Conservation (phyloP, 1,140 invertebrate genomes). For the Dryas iulia region DNA sequence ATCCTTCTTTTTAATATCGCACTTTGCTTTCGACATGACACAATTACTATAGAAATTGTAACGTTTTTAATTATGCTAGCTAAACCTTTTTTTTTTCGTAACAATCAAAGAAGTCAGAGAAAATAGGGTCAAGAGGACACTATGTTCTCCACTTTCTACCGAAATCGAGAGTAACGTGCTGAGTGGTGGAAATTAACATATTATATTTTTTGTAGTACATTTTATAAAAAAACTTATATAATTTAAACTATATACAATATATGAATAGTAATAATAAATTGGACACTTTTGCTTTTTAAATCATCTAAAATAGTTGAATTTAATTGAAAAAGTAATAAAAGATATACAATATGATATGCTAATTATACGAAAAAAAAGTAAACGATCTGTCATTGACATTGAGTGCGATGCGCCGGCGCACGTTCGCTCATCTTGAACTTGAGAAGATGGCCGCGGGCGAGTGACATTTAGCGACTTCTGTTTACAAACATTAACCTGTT, state of each 20-base stretch:
- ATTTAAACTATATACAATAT: not conserved
- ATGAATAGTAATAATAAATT: not conserved
- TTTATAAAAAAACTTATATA: too few species aligned
- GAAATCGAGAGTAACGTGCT: too few species aligned
- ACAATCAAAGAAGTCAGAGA: too few species aligned
- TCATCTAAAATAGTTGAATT: not conserved
- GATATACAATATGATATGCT: too few species aligned
- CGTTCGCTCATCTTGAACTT: constrained; percentile 66
- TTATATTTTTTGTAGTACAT: too few species aligned
- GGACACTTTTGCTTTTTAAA: not conserved
- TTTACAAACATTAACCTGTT: constrained; percentile 47
- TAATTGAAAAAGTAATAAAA: not conserved
- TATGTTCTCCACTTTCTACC: too few species aligned
- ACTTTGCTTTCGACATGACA: not conserved
- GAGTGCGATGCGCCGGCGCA: constrained; percentile 39
- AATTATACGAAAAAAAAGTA: constrained; percentile 51
- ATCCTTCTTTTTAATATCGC: constrained; percentile 20
- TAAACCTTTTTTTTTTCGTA: too few species aligned
- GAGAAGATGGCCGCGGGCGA: constrained; percentile 44
- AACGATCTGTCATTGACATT: constrained; percentile 64
- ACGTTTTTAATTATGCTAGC: not conserved
- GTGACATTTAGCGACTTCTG: constrained; percentile 45
- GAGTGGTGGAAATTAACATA: too few species aligned
- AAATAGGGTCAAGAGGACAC: too few species aligned
- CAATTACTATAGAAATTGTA: not conserved